A percentile compares a stretch with the other conserved stretches of the same genome.
Conservation (phyloP, 2,113 vertebrate genomes). For the Pteruthius melanotis region DNA sequence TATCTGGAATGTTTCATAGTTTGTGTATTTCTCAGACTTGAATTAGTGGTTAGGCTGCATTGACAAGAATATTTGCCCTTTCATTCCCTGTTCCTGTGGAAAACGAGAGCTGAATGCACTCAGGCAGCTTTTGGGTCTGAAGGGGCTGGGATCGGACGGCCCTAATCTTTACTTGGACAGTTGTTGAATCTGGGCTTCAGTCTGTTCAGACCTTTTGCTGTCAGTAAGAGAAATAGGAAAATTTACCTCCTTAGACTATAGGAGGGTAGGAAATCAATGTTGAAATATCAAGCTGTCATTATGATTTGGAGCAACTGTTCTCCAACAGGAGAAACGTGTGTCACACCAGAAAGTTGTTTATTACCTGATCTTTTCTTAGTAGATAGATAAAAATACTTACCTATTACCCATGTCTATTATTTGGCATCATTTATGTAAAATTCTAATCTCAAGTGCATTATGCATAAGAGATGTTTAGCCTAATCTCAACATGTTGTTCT, state of each 20-base stretch:
- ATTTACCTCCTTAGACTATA: not conserved
- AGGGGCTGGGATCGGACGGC: not conserved
- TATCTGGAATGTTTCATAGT: not conserved
- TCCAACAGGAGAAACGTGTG: not conserved
- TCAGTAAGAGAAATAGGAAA: not conserved
- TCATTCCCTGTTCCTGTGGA: not conserved
- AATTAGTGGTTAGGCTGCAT: not conserved
- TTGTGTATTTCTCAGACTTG: not conserved
- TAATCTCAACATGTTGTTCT: not conserved
- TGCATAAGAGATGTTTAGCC: not conserved
- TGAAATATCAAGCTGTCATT: not conserved
- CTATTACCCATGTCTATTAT: not conserved
- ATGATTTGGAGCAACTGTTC: not conserved
- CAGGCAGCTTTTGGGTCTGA: not conserved
- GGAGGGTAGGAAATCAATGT: not conserved
- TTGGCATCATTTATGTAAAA: not conserved
- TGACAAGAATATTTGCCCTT: not conserved
- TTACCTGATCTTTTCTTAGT: not conserved
- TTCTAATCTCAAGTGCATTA: not conserved
- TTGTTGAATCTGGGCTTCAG: not conserved
- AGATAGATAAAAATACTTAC: not conserved
- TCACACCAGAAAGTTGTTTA: not conserved
- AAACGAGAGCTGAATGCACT: fast-evolving
- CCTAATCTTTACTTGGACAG: not conserved
- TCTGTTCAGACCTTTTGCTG: not conserved